Evolutionary conservation across 1,140 invertebrate genomes (phyloP), one percentile per base, ranked within the genome.

Genomic region (Myzus persicae): DNA sequence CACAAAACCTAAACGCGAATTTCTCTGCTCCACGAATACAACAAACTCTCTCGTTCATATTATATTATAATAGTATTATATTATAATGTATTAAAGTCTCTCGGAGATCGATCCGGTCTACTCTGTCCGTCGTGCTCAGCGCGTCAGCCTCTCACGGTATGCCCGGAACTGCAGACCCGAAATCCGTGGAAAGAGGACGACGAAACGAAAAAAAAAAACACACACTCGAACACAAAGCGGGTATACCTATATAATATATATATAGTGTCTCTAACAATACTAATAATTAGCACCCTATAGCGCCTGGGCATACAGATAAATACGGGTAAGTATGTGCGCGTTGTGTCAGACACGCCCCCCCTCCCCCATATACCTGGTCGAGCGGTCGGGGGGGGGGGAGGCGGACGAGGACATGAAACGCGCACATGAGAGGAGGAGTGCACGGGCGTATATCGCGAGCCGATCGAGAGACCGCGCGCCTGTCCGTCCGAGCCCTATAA

Each of bases 221-320:
- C 38, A 84, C 40, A 84, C 36, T 42, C 22, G 42, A 6, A 84
- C 9, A 84, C 82, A 40, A 26, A 11, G 36, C 4, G 82, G 40
- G 82, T 24, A n/a, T 67, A 67, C 59, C 59, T n/a, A 18, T 76
- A 76, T 31, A 36, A 36, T 81, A 81, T 76, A 76, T 76, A 6
- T 76, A 76, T 76, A 81, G 24, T 38, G 7, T 82, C 9, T 82
- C 82, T 42, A 42, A 84, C 18, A 42, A 84, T 42, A 42, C 9
- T 84, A 84, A 84, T 84, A 84, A 84, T 84, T 84, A 84, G 82
- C 82, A 84, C 82, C 82, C 82, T 84, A n/a, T n/a, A 84, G 38
- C 38, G 82, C 38, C 82, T 42, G 8, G 26, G 42, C n/a, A n/a
- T 48, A 88, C 85, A 24, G 31, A 6, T 84, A 84, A 14, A 44